These are phyloP conservation scores for Pygoscelis antarcticus DNA, from an alignment of 2,113 vertebrate species.

Conservation along the genomic window DNA sequence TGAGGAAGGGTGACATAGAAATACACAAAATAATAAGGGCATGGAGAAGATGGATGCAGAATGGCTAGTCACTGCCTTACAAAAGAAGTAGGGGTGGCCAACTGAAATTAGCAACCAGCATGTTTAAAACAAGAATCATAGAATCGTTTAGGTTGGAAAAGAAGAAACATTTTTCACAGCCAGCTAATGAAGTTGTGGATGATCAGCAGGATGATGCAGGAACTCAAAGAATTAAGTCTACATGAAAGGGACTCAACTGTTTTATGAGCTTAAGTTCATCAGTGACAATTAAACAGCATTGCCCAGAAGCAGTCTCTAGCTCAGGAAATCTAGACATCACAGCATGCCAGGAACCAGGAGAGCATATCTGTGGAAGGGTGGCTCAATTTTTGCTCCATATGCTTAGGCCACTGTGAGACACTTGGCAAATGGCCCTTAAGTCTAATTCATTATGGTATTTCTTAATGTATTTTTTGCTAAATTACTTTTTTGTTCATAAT, in stretches of 20 bases:
- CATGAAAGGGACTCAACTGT: neutral
- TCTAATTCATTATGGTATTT: neutral
- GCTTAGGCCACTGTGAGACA: neutral
- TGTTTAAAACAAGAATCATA: neutral
- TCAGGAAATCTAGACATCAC: neutral
- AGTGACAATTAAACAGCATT: neutral
- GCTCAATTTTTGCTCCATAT: neutral
- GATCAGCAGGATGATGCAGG: neutral
- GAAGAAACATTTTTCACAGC: neutral
- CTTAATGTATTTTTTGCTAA: neutral
- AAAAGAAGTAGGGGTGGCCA: neutral
- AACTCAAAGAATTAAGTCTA: neutral
- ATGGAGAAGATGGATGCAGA: neutral
- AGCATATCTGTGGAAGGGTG: neutral
- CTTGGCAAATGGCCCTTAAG: neutral
- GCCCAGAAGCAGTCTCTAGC: neutral
- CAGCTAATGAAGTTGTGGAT: neutral
- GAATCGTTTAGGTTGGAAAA: too few relatives aligned
- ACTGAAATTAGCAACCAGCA: neutral
- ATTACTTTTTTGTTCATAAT: neutral
- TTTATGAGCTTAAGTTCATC: neutral
- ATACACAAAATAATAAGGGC: neutral
- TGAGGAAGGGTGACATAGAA: neutral
- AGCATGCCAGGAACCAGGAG: neutral
- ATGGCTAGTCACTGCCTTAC: neutral